Evolutionary conservation across 2,797 vertebrate genomes (phyloP), one percentile per base, ranked within the genome.

Genomic region (Rhadinocentrus ornatus): DNA sequence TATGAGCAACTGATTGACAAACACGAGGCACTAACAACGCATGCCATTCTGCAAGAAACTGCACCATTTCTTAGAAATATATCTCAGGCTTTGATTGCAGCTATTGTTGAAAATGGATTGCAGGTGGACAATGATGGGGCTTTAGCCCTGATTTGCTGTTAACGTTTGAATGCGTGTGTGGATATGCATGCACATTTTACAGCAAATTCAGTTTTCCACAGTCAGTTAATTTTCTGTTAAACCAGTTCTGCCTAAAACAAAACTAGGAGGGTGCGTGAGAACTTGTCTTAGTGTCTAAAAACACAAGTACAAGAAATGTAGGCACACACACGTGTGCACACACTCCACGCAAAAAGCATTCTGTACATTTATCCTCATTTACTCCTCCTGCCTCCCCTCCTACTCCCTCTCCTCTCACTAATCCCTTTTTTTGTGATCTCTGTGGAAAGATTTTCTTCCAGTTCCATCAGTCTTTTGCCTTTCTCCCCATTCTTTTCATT

Each of bases 301-400:
- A 62, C 54, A 69, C 29, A 67, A 64, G 55, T 55, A 39, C 18
- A 62, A 74, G 37, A 78, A 18, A 63, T 57, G 60, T 24, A 26
- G 6, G 15, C 58, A 70, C 66, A 69, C 55, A 64, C 12, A 10
- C 32, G 13, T n/a, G 12, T 20, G 10, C 48, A 60, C 63, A 72
- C 44, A 75, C 26, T 60, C 34, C 18, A 15, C 75, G 50, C 77
- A 71, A 68, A 80, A 75, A 66, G 64, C 2, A 39, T 56, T 65
- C 70, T 75, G 74, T 81, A 85, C 88, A 89, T 91, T 86, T 82
- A 89, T 90, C 83, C 87, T 91, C 85, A 91, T 91, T 90, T 91
- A 76, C 78, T 85, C 71, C 85, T 78, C 69, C 78, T 75, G 71
- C 66, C 73, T 63, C 69, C 62, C 64, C 62, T 80, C 78, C 66